Evolutionary conservation across 2,113 vertebrate genomes (phyloP).

Genomic region (Dunckerocampus dactyliophorus): DNA sequence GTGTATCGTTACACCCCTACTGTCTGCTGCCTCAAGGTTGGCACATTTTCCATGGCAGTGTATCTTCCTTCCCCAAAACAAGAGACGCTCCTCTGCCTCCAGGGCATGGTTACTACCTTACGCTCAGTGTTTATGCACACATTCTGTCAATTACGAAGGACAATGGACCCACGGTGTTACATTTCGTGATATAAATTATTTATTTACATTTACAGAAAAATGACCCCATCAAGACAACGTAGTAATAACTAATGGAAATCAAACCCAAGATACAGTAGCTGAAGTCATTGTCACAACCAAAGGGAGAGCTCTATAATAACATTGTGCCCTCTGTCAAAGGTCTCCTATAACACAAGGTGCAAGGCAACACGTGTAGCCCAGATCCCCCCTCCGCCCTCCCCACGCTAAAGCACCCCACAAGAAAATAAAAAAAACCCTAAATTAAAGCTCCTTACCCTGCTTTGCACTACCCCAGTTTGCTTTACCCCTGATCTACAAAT

Average conservation of each 20-base stretch:
- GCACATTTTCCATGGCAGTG: too few species aligned
- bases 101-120: neutral
- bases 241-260: slow-evolving; percentile 98
- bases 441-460: slow-evolving; percentile 53
- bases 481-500: slow-evolving; percentile 59
- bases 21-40: too few species aligned
- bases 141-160: neutral
- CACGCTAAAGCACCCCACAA: slow-evolving; percentile 9
- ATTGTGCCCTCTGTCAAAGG: slow-evolving; percentile 86
- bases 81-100: neutral
- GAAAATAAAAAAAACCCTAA: slow-evolving; percentile 38
- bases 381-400: slow-evolving; percentile 9
- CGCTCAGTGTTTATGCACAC: neutral
- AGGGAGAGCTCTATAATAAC: slow-evolving; percentile 87
- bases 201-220: slow-evolving; percentile 99
- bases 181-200: slow-evolving; percentile 99
- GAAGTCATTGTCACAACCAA: slow-evolving; percentile 83
- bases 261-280: slow-evolving; percentile 82
- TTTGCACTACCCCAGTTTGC: slow-evolving; percentile 56
- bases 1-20: too few species aligned
- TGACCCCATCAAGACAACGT: slow-evolving; percentile 99
- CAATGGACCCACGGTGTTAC: slow-evolving; percentile 32
- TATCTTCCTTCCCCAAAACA: too few species aligned
- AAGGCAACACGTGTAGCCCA: slow-evolving; percentile 98
- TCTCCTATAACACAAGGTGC: slow-evolving; percentile 99